Conservation (phyloP, 1,140 invertebrate genomes). For the Amphibalanus amphitrite region DNA sequence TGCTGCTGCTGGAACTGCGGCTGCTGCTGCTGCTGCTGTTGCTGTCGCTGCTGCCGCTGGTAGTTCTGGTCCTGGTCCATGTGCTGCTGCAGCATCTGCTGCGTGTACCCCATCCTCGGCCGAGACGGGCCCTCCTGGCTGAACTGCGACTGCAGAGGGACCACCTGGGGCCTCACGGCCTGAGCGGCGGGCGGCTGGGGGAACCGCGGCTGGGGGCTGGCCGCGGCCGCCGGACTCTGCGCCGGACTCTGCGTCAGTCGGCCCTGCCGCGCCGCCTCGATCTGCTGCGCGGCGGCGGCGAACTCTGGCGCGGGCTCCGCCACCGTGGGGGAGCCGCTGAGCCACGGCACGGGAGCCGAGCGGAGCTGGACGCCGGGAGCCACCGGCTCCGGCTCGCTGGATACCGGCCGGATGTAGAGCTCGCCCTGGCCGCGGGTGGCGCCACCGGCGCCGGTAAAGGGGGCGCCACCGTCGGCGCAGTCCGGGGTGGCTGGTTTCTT, state of each 20-base stretch:
- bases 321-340: not conserved
- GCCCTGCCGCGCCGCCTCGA: not conserved
- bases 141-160: no score
- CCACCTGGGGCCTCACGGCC: no score
- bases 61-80: not conserved
- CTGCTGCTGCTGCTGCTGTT: constrained; percentile 12
- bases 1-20: constrained; percentile 14
- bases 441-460: no score
- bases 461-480: no score
- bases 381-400: not conserved
- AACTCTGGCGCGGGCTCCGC: not conserved
- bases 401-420: not conserved
- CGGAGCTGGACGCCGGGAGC: not conserved
- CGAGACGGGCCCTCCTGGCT: not conserved
- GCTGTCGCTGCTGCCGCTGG: constrained; percentile 6
- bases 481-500: not conserved
- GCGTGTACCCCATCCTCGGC: not conserved
- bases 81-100: not conserved
- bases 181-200: not conserved
- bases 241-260: no score
- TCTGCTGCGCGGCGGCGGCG: not conserved
- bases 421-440: not conserved
- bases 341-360: not conserved
- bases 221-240: not conserved
- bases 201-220: not conserved